These are phyloP conservation scores for Drosophila repleta DNA, from an alignment of 1,140 invertebrate species.

Conservation along the genomic window DNA sequence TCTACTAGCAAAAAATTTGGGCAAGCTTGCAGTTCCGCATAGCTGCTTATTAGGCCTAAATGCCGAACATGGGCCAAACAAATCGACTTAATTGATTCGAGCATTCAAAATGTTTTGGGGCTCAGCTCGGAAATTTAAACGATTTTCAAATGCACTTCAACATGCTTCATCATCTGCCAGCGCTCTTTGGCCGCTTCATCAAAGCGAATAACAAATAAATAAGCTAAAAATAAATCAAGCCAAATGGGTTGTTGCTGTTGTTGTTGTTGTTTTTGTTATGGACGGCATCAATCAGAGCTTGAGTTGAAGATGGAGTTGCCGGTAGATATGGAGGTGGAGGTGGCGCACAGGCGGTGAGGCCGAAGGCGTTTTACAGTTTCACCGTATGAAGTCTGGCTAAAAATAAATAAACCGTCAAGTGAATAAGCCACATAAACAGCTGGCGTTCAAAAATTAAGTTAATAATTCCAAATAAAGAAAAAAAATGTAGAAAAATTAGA, in stretches of 20 bases:
- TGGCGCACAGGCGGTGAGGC: constrained; percentile 36
- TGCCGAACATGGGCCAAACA: constrained; percentile 36
- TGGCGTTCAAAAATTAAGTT: constrained; percentile 30
- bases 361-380: constrained; percentile 78
- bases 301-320: constrained; percentile 20
- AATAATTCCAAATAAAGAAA: constrained; percentile 17
- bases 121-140: constrained; percentile 42
- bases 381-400: constrained; percentile 58
- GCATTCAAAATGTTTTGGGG: constrained; percentile 48
- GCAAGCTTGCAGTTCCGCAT: constrained; percentile 76
- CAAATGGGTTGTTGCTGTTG: constrained; percentile 36
- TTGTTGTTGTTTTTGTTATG: constrained; percentile 50
- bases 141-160: constrained; percentile 74
- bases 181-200: constrained; percentile 50
- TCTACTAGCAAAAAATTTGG: constrained; percentile 69
- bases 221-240: constrained; percentile 78
- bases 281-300: constrained; percentile 74
- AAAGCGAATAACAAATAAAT: constrained; percentile 64
- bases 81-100: constrained; percentile 62
- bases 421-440: constrained; percentile 59
- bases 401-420: constrained; percentile 75
- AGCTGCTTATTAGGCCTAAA: constrained; percentile 74
- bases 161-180: constrained; percentile 59
- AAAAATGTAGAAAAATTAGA: not conserved
- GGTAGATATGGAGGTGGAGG: constrained; percentile 10